Conservation (phyloP, 2,888 invertebrate genomes). For the Exocentrus adspersus region DNA sequence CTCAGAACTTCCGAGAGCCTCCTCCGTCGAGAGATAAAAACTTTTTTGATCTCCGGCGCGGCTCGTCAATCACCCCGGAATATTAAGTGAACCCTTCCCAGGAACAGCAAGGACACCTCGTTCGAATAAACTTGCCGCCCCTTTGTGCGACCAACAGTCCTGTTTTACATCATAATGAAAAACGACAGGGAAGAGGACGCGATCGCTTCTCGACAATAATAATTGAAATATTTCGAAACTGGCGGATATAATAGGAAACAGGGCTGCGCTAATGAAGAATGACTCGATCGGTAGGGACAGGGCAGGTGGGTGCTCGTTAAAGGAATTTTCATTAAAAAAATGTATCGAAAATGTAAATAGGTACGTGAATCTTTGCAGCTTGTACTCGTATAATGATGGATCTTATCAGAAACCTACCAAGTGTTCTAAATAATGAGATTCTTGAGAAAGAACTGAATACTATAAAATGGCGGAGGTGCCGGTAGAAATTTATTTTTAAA, state of each 20-base stretch:
- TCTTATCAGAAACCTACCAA: too few relatives aligned
- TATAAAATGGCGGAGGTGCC: too few relatives aligned
- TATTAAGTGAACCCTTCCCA: conserved; percentile 14
- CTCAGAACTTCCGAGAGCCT: conserved; percentile 1
- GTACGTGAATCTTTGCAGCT: too few relatives aligned
- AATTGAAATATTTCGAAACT: conserved; percentile 19
- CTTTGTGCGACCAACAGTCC: conserved; percentile 8
- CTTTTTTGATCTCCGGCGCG: conserved; percentile 13
- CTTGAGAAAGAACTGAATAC: too few relatives aligned
- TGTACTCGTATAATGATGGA: too few relatives aligned
- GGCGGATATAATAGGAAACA: conserved; percentile 11
- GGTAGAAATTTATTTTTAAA: too few relatives aligned
- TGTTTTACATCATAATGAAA: conserved; percentile 24
- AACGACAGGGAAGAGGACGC: conserved; percentile 14
- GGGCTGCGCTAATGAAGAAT: conserved; percentile 14
- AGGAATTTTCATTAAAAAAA: too few relatives aligned
- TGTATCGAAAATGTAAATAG: too few relatives aligned
- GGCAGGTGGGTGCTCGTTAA: conserved; percentile 20
- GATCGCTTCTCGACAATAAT: conserved; percentile 19
- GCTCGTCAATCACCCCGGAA: conserved; percentile 18
- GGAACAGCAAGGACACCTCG: background rate
- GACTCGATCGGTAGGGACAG: conserved; percentile 13
- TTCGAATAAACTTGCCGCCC: conserved; percentile 5
- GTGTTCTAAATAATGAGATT: too few relatives aligned
- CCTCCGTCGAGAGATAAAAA: conserved; percentile 8